These are phyloP conservation scores for Sycophila sp. DNA, from an alignment of 1,140 invertebrate genomes.

Conservation along the genomic window DNA sequence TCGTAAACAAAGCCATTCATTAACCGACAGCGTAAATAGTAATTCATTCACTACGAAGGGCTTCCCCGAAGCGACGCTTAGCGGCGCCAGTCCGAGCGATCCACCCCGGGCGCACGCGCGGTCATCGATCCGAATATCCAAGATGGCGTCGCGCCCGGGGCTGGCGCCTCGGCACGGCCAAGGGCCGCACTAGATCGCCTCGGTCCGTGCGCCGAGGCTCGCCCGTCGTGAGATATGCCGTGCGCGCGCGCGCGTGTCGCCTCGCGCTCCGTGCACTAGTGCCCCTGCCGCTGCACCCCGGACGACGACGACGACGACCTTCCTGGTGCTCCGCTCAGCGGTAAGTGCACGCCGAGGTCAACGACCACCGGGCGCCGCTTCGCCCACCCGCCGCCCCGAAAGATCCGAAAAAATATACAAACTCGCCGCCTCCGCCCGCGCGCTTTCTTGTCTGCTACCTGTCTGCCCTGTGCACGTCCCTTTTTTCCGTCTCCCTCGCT, in stretches of 20 bases:
- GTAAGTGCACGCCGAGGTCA: conserved; percentile 49
- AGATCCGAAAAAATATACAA: not conserved
- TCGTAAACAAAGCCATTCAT: no score
- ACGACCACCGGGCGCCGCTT: not conserved
- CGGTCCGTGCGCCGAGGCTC: no score
- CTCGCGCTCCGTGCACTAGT: not conserved
- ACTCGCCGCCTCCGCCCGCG: not conserved
- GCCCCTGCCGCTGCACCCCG: conserved; percentile 41
- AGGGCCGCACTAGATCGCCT: no score
- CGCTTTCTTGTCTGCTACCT: not conserved
- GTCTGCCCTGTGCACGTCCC: not conserved
- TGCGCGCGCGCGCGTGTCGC: conserved; percentile 11
- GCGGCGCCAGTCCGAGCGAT: no score
- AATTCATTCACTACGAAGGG: no score
- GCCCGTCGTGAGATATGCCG: no score
- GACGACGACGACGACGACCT: conserved; percentile 61
- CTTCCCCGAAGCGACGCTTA: not conserved
- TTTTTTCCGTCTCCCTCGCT: not conserved
- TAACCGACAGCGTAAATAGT: no score
- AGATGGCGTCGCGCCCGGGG: conserved; percentile 31
- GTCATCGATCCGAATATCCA: not conserved
- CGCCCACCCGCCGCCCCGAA: not conserved
- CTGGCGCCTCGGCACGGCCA: conserved; percentile 49
- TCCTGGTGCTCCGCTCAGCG: conserved; percentile 58
- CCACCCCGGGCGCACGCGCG: not conserved